These are phyloP conservation scores for Anadara kagoshimensis DNA, from an alignment of 1,140 invertebrate species.

Conservation along the genomic window DNA sequence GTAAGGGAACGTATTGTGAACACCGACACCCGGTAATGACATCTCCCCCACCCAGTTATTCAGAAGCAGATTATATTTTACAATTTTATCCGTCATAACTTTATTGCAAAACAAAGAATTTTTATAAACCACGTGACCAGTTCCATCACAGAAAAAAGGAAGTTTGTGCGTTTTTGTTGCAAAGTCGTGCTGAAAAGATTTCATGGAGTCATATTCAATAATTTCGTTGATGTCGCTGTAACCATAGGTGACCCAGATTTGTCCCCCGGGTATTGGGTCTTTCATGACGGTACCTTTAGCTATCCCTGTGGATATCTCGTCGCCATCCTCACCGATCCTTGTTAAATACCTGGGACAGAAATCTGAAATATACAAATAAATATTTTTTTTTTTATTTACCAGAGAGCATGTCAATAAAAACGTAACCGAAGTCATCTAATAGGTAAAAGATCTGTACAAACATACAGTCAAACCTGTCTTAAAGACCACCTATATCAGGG, in stretches of 20 bases:
- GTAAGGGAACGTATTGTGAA: constrained; percentile 60
- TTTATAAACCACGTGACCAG: constrained; percentile 63
- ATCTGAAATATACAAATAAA: constrained; percentile 32
- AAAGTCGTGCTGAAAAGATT: constrained; percentile 18
- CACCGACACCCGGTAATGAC: constrained; percentile 48
- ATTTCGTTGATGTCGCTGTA: constrained; percentile 50
- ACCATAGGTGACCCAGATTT: constrained; percentile 51
- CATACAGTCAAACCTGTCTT: too few relatives aligned
- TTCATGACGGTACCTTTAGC: constrained; percentile 44
- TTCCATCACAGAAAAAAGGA: constrained; percentile 64
- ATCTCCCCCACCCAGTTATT: constrained; percentile 48
- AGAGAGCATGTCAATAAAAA: too few relatives aligned
- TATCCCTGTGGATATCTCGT: constrained; percentile 32
- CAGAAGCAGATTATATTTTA: constrained; percentile 57
- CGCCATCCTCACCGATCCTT: constrained; percentile 33
- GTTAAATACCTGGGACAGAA: constrained; percentile 49
- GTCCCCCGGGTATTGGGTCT: constrained; percentile 46
- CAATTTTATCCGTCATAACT: constrained; percentile 55
- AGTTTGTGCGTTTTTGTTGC: constrained; percentile 43
- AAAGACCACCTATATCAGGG: too few relatives aligned
- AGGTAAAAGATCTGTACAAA: too few relatives aligned
- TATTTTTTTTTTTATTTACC: too few relatives aligned
- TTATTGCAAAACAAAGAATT: constrained; percentile 61
- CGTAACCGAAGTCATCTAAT: too few relatives aligned
- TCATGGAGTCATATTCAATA: constrained; percentile 21